Conservation (phyloP, 2,888 invertebrate species). For the Abrostola tripartita region DNA sequence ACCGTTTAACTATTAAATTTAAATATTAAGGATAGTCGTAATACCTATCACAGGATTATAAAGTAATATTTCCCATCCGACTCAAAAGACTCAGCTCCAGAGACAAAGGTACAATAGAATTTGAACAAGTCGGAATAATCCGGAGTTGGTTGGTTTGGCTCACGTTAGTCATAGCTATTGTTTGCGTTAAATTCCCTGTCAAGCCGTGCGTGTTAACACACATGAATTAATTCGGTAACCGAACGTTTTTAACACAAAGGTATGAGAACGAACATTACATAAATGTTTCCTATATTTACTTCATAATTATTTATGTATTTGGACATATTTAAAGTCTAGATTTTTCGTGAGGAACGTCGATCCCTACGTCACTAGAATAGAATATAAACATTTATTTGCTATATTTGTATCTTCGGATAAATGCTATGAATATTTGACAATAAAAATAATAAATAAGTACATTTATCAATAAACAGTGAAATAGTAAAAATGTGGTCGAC, state of each 20-base stretch:
- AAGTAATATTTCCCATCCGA: constrained; percentile 9
- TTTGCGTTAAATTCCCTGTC: constrained; percentile 34
- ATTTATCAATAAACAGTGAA: no score
- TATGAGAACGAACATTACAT: no score
- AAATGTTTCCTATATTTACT: no score
- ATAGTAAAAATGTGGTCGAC: no score
- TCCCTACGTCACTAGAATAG: no score
- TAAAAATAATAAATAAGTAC: no score
- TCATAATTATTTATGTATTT: no score
- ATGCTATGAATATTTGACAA: no score
- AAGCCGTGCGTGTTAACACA: constrained; percentile 30
- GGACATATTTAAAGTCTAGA: no score
- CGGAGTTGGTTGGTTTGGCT: constrained; percentile 29
- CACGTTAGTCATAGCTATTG: constrained; percentile 42
- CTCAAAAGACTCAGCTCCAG: constrained; percentile 7
- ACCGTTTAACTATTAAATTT: not conserved
- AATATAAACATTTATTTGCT: no score
- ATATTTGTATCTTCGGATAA: no score
- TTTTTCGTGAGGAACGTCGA: no score
- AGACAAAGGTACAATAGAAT: constrained; percentile 42
- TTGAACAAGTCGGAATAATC: constrained; percentile 40
- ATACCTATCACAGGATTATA: constrained; percentile 6
- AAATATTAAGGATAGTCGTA: not conserved
- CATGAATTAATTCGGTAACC: constrained; percentile 23
- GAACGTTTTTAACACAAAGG: constrained; percentile 13